A percentile compares a stretch with the other conserved stretches of the same genome.
Conservation (phyloP, 2,797 vertebrate genomes). For the Lacerta bilineata region DNA sequence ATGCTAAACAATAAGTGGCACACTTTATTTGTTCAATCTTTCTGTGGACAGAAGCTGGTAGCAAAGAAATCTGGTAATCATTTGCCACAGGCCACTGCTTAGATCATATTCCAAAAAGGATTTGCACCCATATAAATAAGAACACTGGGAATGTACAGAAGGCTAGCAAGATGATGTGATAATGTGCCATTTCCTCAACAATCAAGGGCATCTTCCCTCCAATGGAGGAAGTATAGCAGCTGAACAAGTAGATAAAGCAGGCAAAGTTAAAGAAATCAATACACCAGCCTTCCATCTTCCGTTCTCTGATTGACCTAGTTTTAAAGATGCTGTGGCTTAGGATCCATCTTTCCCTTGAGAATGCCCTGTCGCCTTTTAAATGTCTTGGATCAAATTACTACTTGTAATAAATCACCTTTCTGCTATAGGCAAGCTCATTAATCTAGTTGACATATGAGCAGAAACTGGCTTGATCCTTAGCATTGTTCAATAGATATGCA, state of each 20-base stretch:
- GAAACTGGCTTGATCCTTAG: constrained; percentile 18
- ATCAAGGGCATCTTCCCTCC: not conserved
- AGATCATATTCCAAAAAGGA: constrained; percentile 14
- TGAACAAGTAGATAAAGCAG: not conserved
- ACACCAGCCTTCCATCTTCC: not conserved
- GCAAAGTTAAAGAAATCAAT: constrained; percentile 29
- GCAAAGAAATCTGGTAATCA: constrained; percentile 6
- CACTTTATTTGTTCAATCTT: not conserved
- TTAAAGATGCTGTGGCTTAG: constrained; percentile 7
- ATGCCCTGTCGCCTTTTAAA: constrained; percentile 3
- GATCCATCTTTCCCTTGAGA: constrained; percentile 8
- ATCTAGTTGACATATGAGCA: constrained; percentile 35
- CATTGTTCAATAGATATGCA: not conserved
- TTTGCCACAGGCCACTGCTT: constrained; percentile 7
- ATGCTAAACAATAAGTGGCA: not conserved
- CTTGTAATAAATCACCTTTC: constrained; percentile 29
- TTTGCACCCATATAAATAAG: constrained; percentile 14
- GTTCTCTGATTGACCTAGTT: constrained; percentile 27
- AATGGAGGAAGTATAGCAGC: not conserved
- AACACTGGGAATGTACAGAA: not conserved
- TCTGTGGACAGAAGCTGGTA: not conserved
- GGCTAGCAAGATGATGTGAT: constrained; percentile 2
- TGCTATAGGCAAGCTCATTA: constrained; percentile 37
- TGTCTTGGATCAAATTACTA: constrained; percentile 21
- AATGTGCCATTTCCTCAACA: constrained; percentile 10